Percentiles rank a stretch among this genome's conserved stretches.
phyloP scores from a whole-genome alignment of 2,888 invertebrate species.

The Mellilla xanthometata region DNA sequence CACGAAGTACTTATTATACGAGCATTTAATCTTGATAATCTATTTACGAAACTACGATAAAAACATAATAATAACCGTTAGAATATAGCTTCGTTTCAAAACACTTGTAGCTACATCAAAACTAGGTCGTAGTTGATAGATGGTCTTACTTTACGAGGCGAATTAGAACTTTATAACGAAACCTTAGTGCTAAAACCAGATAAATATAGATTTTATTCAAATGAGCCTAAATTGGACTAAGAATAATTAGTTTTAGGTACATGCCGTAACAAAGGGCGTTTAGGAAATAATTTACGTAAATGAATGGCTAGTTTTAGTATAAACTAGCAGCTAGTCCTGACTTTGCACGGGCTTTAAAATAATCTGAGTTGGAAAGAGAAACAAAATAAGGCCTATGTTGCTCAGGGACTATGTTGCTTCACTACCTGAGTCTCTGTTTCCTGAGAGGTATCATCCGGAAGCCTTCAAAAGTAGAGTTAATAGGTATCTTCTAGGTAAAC shows the following conservation, averaged over 20 bases:
- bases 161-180: conserved; percentile 11
- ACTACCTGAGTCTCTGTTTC: no score
- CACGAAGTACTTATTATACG: no score
- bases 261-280: neutral
- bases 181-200: neutral
- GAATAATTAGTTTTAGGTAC: conserved; percentile 1
- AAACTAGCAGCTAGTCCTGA: no score
- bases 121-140: conserved; percentile 47
- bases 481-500: no score
- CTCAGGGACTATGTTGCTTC: no score
- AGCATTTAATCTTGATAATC: neutral
- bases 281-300: neutral
- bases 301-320: no score
- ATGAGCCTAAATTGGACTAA: conserved; percentile 12
- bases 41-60: conserved; percentile 9
- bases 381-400: no score
- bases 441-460: no score
- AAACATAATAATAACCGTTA: conserved; percentile 11
- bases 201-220: conserved; percentile 16
- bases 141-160: conserved; percentile 22
- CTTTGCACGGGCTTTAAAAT: no score
- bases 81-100: conserved; percentile 15
- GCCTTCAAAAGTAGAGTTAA: no score
- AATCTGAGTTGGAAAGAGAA: no score
- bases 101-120: conserved; percentile 24